phyloP scores from a whole-genome alignment of 2,113 vertebrate genomes.

The Vulpes vulpes region DNA sequence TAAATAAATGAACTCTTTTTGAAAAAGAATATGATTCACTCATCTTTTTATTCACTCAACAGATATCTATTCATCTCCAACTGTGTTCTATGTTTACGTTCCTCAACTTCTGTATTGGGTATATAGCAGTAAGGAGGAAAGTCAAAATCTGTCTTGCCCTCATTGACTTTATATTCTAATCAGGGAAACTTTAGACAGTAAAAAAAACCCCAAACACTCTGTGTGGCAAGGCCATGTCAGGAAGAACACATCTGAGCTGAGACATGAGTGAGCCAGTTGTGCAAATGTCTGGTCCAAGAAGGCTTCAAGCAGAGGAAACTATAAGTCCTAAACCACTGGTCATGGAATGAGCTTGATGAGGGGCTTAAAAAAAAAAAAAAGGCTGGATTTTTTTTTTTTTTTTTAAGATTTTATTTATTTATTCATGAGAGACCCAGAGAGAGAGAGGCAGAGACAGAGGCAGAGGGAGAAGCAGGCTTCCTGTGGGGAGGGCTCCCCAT shows the following conservation, averaged over 20 bases:
- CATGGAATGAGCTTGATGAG: not conserved
- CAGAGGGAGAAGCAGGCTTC: too few species aligned
- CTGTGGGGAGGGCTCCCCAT: too few species aligned
- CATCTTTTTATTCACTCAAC: not conserved
- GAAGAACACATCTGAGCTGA: not conserved
- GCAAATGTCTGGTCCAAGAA: not conserved
- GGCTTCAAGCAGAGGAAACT: not conserved
- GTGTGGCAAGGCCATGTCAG: not conserved
- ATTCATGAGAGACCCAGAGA: too few species aligned
- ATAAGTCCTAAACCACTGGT: not conserved
- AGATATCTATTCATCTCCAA: not conserved
- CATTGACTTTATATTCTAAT: conserved; percentile 2
- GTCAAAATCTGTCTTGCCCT: not conserved
- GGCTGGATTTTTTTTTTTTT: not conserved
- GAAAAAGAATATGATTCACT: not conserved
- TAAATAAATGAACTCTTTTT: too few species aligned
- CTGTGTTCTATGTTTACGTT: not conserved
- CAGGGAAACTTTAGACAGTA: not conserved
- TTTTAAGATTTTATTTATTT: too few species aligned
- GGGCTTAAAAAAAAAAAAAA: not conserved
- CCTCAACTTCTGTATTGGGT: not conserved
- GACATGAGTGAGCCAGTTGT: not conserved
- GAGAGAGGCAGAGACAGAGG: too few species aligned
- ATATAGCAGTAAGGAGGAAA: not conserved
- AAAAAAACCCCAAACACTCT: not conserved